Conservation (phyloP, 2,797 vertebrate genomes). For the Coregonus ussuriensis region DNA sequence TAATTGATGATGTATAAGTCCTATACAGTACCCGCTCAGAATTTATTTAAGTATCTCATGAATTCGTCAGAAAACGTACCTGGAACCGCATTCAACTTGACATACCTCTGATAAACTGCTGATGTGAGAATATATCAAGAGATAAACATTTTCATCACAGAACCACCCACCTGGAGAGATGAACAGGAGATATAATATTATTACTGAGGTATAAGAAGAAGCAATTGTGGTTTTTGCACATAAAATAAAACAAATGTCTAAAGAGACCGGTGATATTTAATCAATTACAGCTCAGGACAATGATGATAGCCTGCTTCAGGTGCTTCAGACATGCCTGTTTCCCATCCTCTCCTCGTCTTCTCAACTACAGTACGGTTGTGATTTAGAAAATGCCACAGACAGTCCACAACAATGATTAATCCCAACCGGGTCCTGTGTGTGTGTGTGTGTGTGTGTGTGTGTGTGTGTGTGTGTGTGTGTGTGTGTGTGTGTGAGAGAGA, state of each 20-base stretch:
- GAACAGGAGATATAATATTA: background rate
- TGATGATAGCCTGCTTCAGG: background rate
- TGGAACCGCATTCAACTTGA: background rate
- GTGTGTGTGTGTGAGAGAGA: slow-evolving; percentile 8
- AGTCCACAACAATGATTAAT: background rate
- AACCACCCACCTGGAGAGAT: background rate
- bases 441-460: background rate
- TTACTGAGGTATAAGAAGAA: background rate
- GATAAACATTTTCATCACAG: background rate
- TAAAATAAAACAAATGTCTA: background rate
- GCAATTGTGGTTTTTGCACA: background rate
- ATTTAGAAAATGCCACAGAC: background rate
- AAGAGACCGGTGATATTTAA: slow-evolving; percentile 20
- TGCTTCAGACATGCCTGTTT: background rate
- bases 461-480: slow-evolving; percentile 5
- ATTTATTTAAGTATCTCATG: background rate
- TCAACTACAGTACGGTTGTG: background rate
- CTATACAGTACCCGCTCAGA: background rate
- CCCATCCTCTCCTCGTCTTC: background rate
- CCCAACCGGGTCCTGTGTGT: too few species aligned
- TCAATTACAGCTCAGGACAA: slow-evolving; percentile 1
- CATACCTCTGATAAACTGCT: background rate
- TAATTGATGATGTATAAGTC: background rate
- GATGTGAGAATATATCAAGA: background rate
- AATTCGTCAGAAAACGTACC: background rate